Evolutionary conservation across 2,113 vertebrate genomes (phyloP).

Genomic region (Boleophthalmus pectinirostris): DNA sequence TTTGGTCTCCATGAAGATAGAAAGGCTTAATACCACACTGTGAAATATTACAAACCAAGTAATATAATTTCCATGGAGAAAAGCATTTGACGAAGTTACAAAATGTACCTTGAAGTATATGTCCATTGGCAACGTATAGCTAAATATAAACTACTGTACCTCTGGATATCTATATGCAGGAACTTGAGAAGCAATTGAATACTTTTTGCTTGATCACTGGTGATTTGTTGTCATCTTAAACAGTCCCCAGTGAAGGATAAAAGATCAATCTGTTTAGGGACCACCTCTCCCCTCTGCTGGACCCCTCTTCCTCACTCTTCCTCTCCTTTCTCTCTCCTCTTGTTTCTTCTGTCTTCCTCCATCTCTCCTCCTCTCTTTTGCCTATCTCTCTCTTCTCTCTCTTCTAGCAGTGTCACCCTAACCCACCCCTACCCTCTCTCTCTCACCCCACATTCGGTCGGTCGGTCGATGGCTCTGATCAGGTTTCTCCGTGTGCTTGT

Average conservation of each 20-base stretch:
- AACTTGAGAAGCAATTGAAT: neutral
- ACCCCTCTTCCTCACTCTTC: too few relatives aligned
- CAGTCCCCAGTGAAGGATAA: neutral
- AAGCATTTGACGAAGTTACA: too few relatives aligned
- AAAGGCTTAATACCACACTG: too few relatives aligned
- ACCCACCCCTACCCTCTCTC: constrained; percentile 5
- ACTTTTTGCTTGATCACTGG: neutral
- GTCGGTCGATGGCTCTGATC: constrained; percentile 52
- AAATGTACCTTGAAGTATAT: too few relatives aligned
- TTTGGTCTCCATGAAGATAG: too few relatives aligned
- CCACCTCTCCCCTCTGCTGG: neutral
- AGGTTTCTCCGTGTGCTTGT: constrained; percentile 50
- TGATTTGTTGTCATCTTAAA: neutral
- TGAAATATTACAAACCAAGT: too few relatives aligned
- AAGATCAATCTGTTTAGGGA: neutral
- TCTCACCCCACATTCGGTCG: constrained; percentile 38
- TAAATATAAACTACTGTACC: neutral
- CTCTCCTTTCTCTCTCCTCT: too few relatives aligned
- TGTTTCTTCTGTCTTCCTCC: too few relatives aligned
- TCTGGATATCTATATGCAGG: neutral
- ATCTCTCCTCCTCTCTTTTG: too few relatives aligned
- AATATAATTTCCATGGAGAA: too few relatives aligned
- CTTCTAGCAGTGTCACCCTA: constrained; percentile 2
- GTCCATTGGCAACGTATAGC: too few relatives aligned
- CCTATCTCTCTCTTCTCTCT: too few relatives aligned